Evolutionary conservation across 2,113 vertebrate species (phyloP), one percentile per base, ranked within the genome.

Genomic region (Ciconia maguari): DNA sequence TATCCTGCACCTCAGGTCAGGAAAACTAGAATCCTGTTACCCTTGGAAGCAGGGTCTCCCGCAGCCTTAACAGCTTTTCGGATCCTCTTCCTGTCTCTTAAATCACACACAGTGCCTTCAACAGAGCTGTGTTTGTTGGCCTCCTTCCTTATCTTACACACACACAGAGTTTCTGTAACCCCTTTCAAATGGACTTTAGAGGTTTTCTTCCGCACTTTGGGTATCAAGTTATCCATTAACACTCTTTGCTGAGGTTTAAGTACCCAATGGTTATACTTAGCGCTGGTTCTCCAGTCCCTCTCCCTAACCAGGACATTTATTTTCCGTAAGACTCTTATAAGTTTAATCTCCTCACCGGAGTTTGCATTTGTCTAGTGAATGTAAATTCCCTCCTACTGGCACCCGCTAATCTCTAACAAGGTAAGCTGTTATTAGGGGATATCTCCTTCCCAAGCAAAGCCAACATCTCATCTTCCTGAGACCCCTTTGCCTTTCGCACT

Each of bases 301-400:
- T 94, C 76, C 29, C 71, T 89, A 82, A 69, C 83, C 87, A 84
- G 81, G 87, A 95, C 94, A 87, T 96, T 96, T 96, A 87, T 94
- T 95, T 94, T 97, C 90, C 13, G 0, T 83, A 92, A 96, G 81
- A 38, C 76, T 95, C 93, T 96, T 96, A 90, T 10, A 82, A 79
- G 32, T 86, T 89, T 93, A 91, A 97, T 91, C 71, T 88, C 36
- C 70, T 86, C 61, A 17, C 41, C 83, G 91, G 91, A 93, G 91
- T 96, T 79, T 81, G 52, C 44, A 49, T 90, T 96, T 91, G 71
- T 80, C 65, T 75, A 41, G 52, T 0, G 4, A 71, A 44, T 2
- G 16, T 62, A 64, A 92, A 87, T 84, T 69, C 71, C 60, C 75
- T 94, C 60, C 70, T 42, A 24, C 42, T 58, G 81, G 83, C 46